Conservation (phyloP, 2,113 vertebrate species). For the Mionectes macconnelli region DNA sequence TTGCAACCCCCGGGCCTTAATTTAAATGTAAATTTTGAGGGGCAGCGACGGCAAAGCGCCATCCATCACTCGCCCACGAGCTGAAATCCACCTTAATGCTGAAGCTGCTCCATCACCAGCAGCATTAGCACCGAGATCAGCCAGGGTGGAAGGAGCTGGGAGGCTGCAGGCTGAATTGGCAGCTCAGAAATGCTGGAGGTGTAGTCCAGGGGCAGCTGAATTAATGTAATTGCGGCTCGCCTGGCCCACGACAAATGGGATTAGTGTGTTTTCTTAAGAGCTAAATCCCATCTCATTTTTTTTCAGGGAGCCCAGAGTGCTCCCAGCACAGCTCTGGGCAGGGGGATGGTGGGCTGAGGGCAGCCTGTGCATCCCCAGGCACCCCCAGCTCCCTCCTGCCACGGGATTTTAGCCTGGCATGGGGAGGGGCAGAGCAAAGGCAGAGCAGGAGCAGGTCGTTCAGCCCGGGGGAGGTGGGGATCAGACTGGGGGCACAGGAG, state of each 20-base stretch:
- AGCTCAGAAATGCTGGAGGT: not conserved
- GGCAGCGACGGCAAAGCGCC: not conserved
- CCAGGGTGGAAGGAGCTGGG: not conserved
- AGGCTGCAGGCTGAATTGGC: not conserved
- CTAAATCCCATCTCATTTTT: not conserved
- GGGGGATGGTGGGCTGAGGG: not conserved
- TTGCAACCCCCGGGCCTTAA: not conserved
- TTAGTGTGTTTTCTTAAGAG: not conserved
- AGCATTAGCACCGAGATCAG: not conserved
- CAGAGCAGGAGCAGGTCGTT: not conserved
- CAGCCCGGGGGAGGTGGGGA: not conserved
- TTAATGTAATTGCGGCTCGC: not conserved
- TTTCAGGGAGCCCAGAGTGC: not conserved
- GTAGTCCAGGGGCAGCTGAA: not conserved
- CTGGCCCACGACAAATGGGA: not conserved
- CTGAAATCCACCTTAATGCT: not conserved
- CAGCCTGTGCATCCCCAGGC: not conserved
- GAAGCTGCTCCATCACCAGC: not conserved
- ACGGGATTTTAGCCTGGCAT: not conserved
- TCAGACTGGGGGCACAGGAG: accelerated
- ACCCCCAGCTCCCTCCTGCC: not conserved
- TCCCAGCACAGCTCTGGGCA: accelerated
- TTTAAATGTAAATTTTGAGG: not conserved
- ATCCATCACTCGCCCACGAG: accelerated
- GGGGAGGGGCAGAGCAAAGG: not conserved